A percentile compares a stretch with the other conserved stretches of the same genome.
Conservation (phyloP, 2,888 invertebrate species). For the Leucophenga maculata region DNA sequence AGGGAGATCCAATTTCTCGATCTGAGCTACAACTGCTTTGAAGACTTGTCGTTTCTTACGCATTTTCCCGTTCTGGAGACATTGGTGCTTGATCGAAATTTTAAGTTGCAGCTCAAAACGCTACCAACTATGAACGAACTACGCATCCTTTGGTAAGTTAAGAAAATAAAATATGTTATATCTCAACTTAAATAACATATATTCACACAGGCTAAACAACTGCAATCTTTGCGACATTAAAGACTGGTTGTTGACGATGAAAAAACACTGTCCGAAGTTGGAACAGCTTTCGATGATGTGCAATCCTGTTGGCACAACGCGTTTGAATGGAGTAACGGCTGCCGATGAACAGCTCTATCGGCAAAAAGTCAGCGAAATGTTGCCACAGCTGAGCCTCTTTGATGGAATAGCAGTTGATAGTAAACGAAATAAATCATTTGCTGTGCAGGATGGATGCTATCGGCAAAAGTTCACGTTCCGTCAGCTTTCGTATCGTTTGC, state of each 20-base stretch:
- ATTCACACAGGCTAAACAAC: slow-evolving; percentile 75
- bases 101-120: slow-evolving; percentile 77
- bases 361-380: slow-evolving; percentile 42
- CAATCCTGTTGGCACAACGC: slow-evolving; percentile 82
- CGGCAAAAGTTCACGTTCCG: not conserved
- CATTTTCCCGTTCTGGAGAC: slow-evolving; percentile 81
- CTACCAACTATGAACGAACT: slow-evolving; percentile 81
- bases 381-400: slow-evolving; percentile 48
- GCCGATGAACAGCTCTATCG: slow-evolving; percentile 72
- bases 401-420: slow-evolving; percentile 44
- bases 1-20: slow-evolving; percentile 77
- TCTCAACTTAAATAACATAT: not conserved
- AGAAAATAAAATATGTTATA: not conserved
- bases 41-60: slow-evolving; percentile 80
- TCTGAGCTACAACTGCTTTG: slow-evolving; percentile 81
- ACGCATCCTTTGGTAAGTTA: slow-evolving; percentile 79
- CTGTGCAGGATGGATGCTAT: not conserved
- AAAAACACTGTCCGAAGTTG: slow-evolving; percentile 80
- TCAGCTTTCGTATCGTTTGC: not conserved
- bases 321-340: slow-evolving; percentile 75
- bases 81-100: slow-evolving; percentile 85
- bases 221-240: slow-evolving; percentile 77
- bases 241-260: slow-evolving; percentile 80
- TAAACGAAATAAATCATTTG: too few relatives aligned
- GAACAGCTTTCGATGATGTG: slow-evolving; percentile 83